These are phyloP conservation scores for Mellilla xanthometata DNA, from an alignment of 2,888 invertebrate species.

Conservation along the genomic window DNA sequence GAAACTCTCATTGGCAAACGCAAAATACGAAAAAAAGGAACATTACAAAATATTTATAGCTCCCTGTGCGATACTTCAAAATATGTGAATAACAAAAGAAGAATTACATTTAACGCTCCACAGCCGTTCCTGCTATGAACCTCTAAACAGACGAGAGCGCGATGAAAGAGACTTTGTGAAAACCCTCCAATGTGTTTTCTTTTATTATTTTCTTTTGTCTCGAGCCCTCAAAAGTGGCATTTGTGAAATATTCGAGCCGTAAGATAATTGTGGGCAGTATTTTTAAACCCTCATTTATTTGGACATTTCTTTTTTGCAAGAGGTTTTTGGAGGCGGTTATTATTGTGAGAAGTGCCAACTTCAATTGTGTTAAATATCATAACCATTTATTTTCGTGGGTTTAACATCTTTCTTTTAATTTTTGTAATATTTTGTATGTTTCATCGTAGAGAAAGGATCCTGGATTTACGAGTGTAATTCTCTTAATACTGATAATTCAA, in stretches of 20 bases:
- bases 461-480: too few species aligned
- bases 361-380: too few species aligned
- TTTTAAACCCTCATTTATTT: conserved; percentile 63
- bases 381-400: too few species aligned
- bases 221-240: conserved; percentile 46
- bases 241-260: conserved; percentile 68
- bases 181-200: conserved; percentile 55
- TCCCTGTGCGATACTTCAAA: conserved; percentile 31
- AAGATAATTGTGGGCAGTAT: conserved; percentile 66
- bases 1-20: too few species aligned
- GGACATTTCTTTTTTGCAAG: conserved; percentile 44
- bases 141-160: conserved; percentile 46
- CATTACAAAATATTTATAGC: conserved; percentile 23
- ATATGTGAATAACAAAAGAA: conserved; percentile 40
- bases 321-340: not conserved
- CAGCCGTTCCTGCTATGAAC: conserved; percentile 40
- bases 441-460: too few species aligned
- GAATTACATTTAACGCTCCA: conserved; percentile 62
- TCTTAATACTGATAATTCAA: too few species aligned
- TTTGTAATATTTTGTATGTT: too few species aligned
- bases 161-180: conserved; percentile 64
- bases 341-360: too few species aligned
- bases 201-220: conserved; percentile 67
- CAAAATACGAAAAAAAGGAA: conserved; percentile 1
- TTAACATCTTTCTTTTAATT: too few species aligned